Evolutionary conservation across 2,113 vertebrate genomes (phyloP).

Genomic region (Mandrillus leucophaeus): DNA sequence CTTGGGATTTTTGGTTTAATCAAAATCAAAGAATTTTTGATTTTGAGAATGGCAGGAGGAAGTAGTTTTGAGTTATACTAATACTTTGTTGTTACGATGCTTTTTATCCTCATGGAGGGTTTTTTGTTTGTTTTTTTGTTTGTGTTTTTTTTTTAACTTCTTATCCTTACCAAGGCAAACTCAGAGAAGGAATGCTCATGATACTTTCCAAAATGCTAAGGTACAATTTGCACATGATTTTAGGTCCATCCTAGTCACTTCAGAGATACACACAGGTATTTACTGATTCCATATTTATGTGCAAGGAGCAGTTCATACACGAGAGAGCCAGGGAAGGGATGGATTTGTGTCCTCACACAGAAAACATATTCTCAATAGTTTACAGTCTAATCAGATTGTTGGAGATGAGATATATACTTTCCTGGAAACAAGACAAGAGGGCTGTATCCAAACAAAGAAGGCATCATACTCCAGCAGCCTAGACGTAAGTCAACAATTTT

Average conservation of each 20-base stretch:
- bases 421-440: neutral
- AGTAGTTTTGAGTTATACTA: neutral
- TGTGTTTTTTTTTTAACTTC: neutral
- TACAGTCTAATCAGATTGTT: neutral
- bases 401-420: neutral
- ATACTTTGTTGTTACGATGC: neutral
- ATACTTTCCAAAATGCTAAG: neutral
- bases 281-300: neutral
- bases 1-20: neutral
- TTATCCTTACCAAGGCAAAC: neutral
- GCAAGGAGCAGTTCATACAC: neutral
- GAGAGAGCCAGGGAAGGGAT: no score
- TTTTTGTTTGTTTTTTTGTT: neutral
- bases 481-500: neutral
- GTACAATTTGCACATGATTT: neutral
- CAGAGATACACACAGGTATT: neutral
- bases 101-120: neutral
- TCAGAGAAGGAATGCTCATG: neutral
- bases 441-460: neutral
- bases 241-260: neutral
- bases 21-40: neutral
- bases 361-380: neutral
- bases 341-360: neutral
- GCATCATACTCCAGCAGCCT: neutral
- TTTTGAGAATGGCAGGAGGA: neutral